These are phyloP conservation scores for Rhagoletis pomonella DNA, from an alignment of 1,140 invertebrate species.

Conservation along the genomic window DNA sequence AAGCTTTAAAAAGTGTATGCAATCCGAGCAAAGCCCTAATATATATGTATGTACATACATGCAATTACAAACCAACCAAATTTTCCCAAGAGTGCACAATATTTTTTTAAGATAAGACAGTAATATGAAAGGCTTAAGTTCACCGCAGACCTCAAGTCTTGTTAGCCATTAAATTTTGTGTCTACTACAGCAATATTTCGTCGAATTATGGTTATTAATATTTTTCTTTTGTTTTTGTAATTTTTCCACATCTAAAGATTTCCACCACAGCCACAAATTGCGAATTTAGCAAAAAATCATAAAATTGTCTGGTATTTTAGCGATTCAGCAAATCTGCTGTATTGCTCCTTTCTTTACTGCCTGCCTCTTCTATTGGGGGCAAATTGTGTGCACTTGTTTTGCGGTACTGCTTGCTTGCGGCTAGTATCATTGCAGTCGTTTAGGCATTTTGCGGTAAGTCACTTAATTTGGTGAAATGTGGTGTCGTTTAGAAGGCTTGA, in stretches of 20 bases:
- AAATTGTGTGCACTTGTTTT: conserved; percentile 4
- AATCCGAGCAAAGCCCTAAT: no score
- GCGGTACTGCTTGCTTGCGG: background rate
- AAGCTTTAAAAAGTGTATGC: no score
- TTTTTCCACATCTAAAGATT: background rate
- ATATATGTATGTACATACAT: no score
- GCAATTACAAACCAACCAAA: no score
- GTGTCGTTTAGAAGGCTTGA: background rate
- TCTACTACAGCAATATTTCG: conserved; percentile 1
- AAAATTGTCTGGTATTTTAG: background rate
- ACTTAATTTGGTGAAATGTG: conserved; percentile 9
- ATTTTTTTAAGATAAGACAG: no score
- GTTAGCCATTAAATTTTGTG: background rate
- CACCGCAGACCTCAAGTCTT: background rate
- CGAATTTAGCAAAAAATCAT: background rate
- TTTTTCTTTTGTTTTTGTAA: background rate
- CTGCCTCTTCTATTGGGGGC: background rate
- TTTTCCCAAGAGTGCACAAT: no score
- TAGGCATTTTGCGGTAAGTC: conserved; percentile 35
- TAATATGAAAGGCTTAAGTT: background rate
- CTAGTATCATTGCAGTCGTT: conserved; percentile 33
- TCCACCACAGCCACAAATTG: background rate
- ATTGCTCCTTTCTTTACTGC: background rate
- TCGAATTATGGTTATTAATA: conserved; percentile 21
- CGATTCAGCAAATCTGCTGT: conserved; percentile 23